phyloP scores from a whole-genome alignment of 2,797 vertebrate genomes.

The Chelonia mydas region DNA sequence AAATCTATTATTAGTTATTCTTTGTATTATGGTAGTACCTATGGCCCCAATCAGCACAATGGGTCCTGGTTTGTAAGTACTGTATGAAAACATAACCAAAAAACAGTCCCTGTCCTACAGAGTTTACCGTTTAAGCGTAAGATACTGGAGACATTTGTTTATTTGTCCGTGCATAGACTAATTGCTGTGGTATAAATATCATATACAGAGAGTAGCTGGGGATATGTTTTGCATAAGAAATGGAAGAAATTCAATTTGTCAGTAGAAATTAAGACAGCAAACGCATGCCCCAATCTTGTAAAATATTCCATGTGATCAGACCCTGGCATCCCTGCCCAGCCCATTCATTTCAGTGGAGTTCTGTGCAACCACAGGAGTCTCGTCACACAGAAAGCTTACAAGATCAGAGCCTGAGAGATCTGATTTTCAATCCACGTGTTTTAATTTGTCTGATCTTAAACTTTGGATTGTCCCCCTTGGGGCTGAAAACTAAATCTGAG shows the following conservation, averaged over 20 bases:
- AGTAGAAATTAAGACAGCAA: not conserved
- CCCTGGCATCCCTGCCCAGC: not conserved
- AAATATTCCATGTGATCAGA: accelerated
- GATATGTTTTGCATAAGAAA: not conserved
- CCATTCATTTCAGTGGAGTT: accelerated
- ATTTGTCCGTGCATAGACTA: accelerated
- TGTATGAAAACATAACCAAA: not conserved
- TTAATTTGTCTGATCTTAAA: not conserved
- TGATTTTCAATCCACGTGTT: accelerated
- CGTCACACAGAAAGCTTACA: not conserved
- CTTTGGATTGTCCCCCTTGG: not conserved
- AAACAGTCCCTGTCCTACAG: not conserved
- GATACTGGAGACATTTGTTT: not conserved
- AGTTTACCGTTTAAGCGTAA: accelerated
- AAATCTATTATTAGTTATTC: not conserved
- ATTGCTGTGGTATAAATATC: not conserved
- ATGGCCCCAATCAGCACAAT: not conserved
- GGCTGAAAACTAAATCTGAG: not conserved
- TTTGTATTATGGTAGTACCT: not conserved
- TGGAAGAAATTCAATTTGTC: accelerated
- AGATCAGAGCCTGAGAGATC: not conserved
- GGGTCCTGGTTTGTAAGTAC: not conserved
- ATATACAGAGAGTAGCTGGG: not conserved
- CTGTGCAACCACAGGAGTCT: not conserved
- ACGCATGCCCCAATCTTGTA: not conserved